Conservation (phyloP, 1,140 invertebrate species). For the Ips nitidus region DNA sequence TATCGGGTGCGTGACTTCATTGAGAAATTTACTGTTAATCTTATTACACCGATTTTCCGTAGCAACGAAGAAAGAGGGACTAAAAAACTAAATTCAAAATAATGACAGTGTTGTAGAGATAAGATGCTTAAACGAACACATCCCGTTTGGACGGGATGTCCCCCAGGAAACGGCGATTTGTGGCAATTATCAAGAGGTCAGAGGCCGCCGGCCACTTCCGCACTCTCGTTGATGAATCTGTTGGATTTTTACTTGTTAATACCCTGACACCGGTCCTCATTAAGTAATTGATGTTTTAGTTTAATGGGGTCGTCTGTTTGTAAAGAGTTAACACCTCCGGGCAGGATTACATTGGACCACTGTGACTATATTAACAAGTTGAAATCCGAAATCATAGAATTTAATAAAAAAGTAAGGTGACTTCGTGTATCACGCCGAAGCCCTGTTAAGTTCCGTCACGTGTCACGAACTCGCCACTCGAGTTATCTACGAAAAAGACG, state of each 20-base stretch:
- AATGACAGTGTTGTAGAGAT: background rate
- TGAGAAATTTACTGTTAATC: too few relatives aligned
- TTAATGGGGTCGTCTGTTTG: constrained; percentile 17
- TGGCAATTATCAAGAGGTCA: constrained; percentile 25
- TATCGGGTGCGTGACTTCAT: constrained; percentile 23
- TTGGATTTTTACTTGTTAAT: constrained; percentile 18
- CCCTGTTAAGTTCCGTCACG: constrained; percentile 23
- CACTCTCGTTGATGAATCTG: constrained; percentile 32
- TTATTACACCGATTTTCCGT: too few relatives aligned
- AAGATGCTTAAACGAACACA: constrained; percentile 4
- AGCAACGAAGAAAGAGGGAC: too few relatives aligned
- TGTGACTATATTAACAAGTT: too few relatives aligned
- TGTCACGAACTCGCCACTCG: constrained; percentile 13
- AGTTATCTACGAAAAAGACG: constrained; percentile 15
- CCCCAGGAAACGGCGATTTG: constrained; percentile 28
- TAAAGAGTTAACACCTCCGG: background rate
- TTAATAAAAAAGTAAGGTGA: background rate
- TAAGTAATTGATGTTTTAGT: constrained; percentile 36
- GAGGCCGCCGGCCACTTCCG: constrained; percentile 34
- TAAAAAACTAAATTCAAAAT: too few relatives aligned
- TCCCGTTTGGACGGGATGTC: constrained; percentile 10
- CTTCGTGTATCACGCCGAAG: constrained; percentile 21
- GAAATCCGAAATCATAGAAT: too few relatives aligned
- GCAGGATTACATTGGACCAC: background rate
- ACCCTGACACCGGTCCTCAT: constrained; percentile 21